These are phyloP conservation scores for Axinella damicornis DNA, from an alignment of 37 sponge, comb jelly and placozoan genomes.

Conservation along the genomic window DNA sequence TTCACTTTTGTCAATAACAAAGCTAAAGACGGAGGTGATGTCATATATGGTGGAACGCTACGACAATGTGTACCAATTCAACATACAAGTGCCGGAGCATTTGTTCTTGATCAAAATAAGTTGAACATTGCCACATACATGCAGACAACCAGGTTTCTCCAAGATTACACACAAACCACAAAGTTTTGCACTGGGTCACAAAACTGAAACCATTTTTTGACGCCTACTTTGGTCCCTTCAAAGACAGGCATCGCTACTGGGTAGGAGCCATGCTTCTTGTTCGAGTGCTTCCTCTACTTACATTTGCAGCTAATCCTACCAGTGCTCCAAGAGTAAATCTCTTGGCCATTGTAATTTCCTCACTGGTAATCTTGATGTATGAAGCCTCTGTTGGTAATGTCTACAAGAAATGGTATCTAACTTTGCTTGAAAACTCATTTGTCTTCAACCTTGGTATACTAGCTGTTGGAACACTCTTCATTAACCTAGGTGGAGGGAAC, in stretches of 20 bases:
- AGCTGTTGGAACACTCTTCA: no score
- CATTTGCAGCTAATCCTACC: not conserved
- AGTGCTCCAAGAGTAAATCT: not conserved
- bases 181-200: not conserved
- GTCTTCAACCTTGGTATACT: not conserved
- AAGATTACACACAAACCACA: no score
- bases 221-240: constrained; percentile 31
- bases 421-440: not conserved
- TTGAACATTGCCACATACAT: no score
- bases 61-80: no score
- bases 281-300: not conserved
- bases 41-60: no score
- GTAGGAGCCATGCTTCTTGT: constrained; percentile 27
- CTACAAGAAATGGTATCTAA: not conserved
- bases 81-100: no score
- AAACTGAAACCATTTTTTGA: constrained; percentile 26
- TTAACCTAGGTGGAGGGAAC: not conserved
- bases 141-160: no score
- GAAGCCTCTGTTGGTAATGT: no score
- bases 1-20: no score
- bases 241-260: constrained; percentile 27
- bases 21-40: no score
- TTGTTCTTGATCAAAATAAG: no score
- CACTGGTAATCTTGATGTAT: not conserved
- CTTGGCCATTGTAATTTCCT: not conserved